Base-by-base conservation (phyloP, 1,140 invertebrate species). In the Paralvinella palmiformis region DNA sequence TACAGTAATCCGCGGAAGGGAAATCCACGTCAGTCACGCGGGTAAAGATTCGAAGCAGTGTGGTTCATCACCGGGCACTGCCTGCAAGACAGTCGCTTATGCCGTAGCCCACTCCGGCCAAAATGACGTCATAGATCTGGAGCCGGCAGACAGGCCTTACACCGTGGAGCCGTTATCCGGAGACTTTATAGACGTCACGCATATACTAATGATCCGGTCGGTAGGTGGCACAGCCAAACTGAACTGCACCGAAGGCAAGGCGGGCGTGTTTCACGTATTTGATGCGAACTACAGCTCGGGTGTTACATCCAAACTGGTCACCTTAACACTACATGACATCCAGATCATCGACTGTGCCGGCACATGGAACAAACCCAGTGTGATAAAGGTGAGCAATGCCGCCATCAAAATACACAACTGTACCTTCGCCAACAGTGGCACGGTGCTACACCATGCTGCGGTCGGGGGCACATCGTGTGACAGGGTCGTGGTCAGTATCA, bases 21-120 rank as follows among this genome's bases (percentile, higher is more conserved):
- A n/a, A n/a, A n/a, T n/a, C n/a, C n/a, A n/a, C n/a, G 17, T 52
- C 48, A 52, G 48, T 52, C 48, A 52, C 5, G 31, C n/a, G 2
- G 48, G 48, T 27, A 22, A 52, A 1, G 48, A 52, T 22, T 7
- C 10, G 6, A 4, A 52, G 2, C 48, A 52, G 24, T 52, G 48
- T 13, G 48, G 48, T 52, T 22, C 7, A 41, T 41, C 37, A 32
- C 6, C 22, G 27, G 17, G 24, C 29, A 33, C 55, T 17, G 27
- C 55, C 5, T 57, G 55, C 27, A 24, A 5, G 29, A 33, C 55
- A 10, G 22, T 69, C 56, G 35, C 52, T 56, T 41, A 71, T 72
- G 27, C 73, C 70, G 67, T 73, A 67, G 60, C 68, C 68, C 50
- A 68, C 71, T 59, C 68, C 62, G 36, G 72, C 24, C 36, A 69